Evolutionary conservation across 2,888 invertebrate genomes (phyloP).

Genomic region (Acrocyrtus sp.): DNA sequence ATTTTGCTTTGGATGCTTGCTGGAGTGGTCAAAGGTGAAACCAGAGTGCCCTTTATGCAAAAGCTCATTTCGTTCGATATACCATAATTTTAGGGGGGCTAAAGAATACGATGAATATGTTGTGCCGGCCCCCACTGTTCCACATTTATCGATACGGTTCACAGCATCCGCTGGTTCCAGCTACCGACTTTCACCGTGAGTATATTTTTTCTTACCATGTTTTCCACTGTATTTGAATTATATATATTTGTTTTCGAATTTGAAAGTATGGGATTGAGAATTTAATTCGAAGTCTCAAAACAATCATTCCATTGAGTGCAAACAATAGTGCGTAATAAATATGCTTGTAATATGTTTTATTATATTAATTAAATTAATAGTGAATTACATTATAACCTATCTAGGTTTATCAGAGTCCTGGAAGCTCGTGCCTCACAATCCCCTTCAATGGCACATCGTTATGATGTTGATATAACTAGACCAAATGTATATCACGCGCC

Average conservation of each 20-base stretch:
- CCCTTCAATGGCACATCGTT: conserved; percentile 21
- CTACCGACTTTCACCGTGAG: conserved; percentile 57
- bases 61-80: conserved; percentile 88
- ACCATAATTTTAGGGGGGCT: conserved; percentile 78
- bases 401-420: conserved; percentile 31
- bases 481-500: too few relatives aligned
- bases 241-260: too few relatives aligned
- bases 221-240: too few relatives aligned
- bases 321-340: too few relatives aligned
- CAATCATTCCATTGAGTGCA: too few relatives aligned
- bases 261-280: too few relatives aligned
- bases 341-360: too few relatives aligned
- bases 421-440: conserved; percentile 15
- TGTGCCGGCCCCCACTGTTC: conserved; percentile 63
- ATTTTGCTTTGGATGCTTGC: conserved; percentile 92
- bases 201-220: too few relatives aligned
- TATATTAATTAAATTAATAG: too few relatives aligned
- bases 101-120: conserved; percentile 88
- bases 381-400: too few relatives aligned
- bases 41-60: conserved; percentile 95
- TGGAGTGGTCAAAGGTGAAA: conserved; percentile 96
- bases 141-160: conserved; percentile 52
- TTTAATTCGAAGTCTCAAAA: too few relatives aligned
- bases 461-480: too few relatives aligned
- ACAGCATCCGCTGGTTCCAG: conserved; percentile 40